Base-by-base conservation (phyloP, 2,888 invertebrate species). In the Lithosia quadra region DNA sequence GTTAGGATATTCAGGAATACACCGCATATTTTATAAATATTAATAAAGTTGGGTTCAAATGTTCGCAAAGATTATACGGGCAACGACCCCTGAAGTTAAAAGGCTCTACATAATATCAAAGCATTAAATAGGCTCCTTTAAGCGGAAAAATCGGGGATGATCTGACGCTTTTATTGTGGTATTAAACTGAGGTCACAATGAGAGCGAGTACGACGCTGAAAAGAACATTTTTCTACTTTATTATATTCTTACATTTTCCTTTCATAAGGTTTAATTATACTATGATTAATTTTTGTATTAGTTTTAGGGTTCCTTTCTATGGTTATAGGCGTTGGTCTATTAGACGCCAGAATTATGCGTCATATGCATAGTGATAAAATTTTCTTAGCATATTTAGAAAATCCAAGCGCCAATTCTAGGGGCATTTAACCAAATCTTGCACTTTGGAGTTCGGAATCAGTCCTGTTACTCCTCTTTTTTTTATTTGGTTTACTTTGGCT, bases 11-110 rank as follows among this genome's bases (percentile, higher is more conserved):
- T 62, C 49, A n/a, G 15, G 18, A 53, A 63, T 63, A 24, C 28
- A 15, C 13, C 18, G 2, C 22, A 56, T 39, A 64, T 57, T 1
- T 58, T 65, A 58, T 65, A 22, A 65, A 65, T 59, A 57, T 28
- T 55, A 43, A 56, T 73, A 63, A 67, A 68, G 59, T 21, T 21
- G 18, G 65, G 58, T 65, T 65, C 62, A 68, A 22, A 43, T 59
- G 55, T 64, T 67, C 43, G 34, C 9, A 18, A 65, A 72, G 72
- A 78, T 77, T 75, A 73, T 60, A 65, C 76, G 84, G 76, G 57
- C 83, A 66, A 68, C 71, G 81, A 85, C 79, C 85, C 68, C 33
- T 69, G 43, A 73, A 72, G 68, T 74, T 74, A 72, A 71, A 64
- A 56, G 39, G 69, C 67, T 76, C 71, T 75, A 71, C 60, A 73